phyloP scores from a whole-genome alignment of 2,888 invertebrate species.

The Aleiodes leptofemur region DNA sequence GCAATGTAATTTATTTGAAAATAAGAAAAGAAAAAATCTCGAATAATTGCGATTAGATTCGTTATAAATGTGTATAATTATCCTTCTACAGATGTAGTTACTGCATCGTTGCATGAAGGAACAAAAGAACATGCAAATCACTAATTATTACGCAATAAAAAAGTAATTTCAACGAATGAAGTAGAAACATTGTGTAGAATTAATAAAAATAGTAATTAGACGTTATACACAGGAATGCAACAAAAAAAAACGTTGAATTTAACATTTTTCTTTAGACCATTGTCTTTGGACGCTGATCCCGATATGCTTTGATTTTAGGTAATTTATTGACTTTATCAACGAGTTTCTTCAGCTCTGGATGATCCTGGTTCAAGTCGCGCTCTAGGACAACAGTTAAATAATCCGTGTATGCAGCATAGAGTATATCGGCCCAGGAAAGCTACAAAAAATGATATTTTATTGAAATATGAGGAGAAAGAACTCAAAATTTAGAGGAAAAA shows the following conservation, averaged over 20 bases:
- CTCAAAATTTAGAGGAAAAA: neutral
- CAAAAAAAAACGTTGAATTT: neutral
- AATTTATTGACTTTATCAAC: constrained; percentile 69
- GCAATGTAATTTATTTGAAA: neutral
- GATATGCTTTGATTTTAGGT: constrained; percentile 75
- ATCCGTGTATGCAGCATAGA: constrained; percentile 71
- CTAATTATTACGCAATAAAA: constrained; percentile 3
- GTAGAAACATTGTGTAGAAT: constrained; percentile 8
- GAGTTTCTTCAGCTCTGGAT: constrained; percentile 74
- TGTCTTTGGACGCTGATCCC: constrained; percentile 65
- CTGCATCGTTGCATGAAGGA: neutral
- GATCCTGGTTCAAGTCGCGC: constrained; percentile 70
- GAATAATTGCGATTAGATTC: neutral
- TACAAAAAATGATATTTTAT: constrained; percentile 59
- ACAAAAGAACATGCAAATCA: constrained; percentile 6
- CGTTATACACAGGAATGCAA: constrained; percentile 3
- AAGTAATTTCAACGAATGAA: constrained; percentile 5
- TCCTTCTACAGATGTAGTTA: neutral
- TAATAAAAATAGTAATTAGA: neutral
- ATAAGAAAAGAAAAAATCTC: too few relatives aligned
- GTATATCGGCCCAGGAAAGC: constrained; percentile 76
- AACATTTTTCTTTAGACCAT: too few relatives aligned
- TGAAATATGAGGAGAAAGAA: neutral
- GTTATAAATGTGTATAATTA: neutral
- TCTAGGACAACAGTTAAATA: constrained; percentile 65